Evolutionary conservation across 2,888 invertebrate genomes (phyloP), one percentile per base, ranked within the genome.

Genomic region (Phengaris arion): DNA sequence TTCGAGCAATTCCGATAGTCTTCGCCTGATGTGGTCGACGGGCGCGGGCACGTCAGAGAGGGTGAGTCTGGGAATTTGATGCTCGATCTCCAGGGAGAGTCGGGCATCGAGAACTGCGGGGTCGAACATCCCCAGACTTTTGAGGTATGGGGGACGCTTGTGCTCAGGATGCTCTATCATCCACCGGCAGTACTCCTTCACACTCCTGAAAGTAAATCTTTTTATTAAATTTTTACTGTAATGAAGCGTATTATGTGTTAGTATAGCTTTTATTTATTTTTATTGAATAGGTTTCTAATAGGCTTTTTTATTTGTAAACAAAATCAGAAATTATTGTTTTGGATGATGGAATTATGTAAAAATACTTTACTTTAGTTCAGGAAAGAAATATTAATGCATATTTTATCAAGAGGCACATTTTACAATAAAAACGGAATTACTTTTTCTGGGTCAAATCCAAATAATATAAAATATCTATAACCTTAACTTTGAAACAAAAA

Each of bases 141-240:
- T 87, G 57, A 95, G 85, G 82, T 94, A 95, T 4, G 92, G 91
- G 1, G 95, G 94, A 4, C 94, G 89, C 22, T 89, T 87, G 76
- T 94, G 85, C 76, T 94, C 93, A 0, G 94, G 94, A 81, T 94
- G 94, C 2, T 94, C 90, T 55, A 93, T 91, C 86, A 95, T 91
- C 92, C 94, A 94, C 75, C 94, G 92, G 78, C 94, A 94, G 80
- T 94, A 95, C 75, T 94, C 94, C 80, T 93, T 93, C 0, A 95
- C 95, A 74, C 95, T 94, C 81, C 95, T 95, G 85, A 6, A 74
- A 74, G 10, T 75, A 35, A 22, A 22, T 22, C 22, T 22, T 35
- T 35, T 35, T 35, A 35, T 35, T 35, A 22, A 22, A 22, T 22
- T 22, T 22, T 22, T 22, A 22, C 22, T 22, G 22, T 22, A 22